Conservation (phyloP, 2,113 vertebrate species). For the Epinephelus cyanopodus region DNA sequence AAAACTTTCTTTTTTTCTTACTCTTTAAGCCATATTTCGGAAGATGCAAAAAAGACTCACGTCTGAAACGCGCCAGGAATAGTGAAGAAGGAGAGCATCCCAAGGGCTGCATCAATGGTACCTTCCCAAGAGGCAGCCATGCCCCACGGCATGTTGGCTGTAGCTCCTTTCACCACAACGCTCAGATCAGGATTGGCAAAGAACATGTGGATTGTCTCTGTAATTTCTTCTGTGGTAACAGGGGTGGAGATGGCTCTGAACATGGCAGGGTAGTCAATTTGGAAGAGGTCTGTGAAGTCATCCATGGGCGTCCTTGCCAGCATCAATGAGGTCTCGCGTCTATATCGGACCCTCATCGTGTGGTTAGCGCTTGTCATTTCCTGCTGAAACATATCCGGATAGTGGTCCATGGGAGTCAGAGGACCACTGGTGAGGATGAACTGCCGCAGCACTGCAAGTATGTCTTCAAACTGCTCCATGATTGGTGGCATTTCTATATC, state of each 20-base stretch:
- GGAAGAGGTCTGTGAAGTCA: slow-evolving; percentile 80
- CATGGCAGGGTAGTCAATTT: slow-evolving; percentile 77
- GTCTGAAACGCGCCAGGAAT: slow-evolving; percentile 35
- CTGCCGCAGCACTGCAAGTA: slow-evolving; percentile 69
- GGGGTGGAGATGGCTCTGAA: slow-evolving; percentile 59
- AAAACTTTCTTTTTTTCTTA: background rate
- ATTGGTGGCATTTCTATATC: slow-evolving; percentile 12
- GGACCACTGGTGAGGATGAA: slow-evolving; percentile 46
- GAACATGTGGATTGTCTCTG: slow-evolving; percentile 78
- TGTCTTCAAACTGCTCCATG: slow-evolving; percentile 54
- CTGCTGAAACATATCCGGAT: background rate
- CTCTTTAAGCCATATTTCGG: background rate
- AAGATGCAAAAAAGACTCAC: slow-evolving; percentile 53
- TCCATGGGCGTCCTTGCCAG: slow-evolving; percentile 61
- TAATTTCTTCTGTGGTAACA: slow-evolving; percentile 66
- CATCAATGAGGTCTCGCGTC: slow-evolving; percentile 36
- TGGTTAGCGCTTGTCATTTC: background rate
- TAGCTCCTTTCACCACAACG: slow-evolving; percentile 73
- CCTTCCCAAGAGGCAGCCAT: slow-evolving; percentile 59
- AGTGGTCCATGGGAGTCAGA: slow-evolving; percentile 28
- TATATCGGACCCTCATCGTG: background rate
- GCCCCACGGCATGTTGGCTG: slow-evolving; percentile 52
- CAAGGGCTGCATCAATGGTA: slow-evolving; percentile 70
- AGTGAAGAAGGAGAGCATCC: slow-evolving; percentile 73
- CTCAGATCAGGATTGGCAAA: slow-evolving; percentile 79